These are phyloP conservation scores for Cyrtonyx montezumae DNA, from an alignment of 2,113 vertebrate genomes.

Conservation along the genomic window DNA sequence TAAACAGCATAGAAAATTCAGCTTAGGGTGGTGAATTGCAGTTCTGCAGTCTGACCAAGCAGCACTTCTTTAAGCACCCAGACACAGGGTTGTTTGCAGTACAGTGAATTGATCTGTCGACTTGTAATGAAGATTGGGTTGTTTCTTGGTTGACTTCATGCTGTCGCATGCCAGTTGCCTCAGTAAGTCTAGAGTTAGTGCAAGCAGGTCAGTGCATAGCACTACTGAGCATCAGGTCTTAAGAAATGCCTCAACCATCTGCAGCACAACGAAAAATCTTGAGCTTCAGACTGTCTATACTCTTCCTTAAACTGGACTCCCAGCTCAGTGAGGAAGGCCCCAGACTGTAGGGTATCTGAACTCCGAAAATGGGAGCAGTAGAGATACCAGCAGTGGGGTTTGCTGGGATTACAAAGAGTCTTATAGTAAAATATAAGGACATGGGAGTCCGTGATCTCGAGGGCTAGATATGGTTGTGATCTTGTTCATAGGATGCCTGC, in stretches of 20 bases:
- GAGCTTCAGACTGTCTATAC: neutral
- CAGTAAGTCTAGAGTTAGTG: neutral
- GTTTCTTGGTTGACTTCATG: neutral
- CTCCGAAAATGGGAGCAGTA: neutral
- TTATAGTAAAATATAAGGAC: neutral
- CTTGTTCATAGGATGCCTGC: neutral
- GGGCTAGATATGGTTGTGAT: neutral
- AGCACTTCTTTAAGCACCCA: neutral
- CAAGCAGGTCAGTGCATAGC: neutral
- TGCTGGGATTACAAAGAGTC: neutral
- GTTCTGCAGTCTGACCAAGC: neutral
- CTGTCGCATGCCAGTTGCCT: neutral
- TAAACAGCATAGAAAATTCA: neutral
- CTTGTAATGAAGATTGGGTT: neutral
- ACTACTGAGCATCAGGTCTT: neutral
- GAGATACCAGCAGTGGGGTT: neutral
- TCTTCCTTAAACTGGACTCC: neutral
- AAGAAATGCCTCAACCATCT: fast-evolving
- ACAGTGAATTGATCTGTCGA: neutral
- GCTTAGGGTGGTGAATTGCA: neutral
- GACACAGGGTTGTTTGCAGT: neutral
- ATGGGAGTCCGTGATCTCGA: neutral
- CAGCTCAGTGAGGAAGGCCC: neutral
- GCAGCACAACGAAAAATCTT: neutral
- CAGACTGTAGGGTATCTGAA: neutral